A percentile compares a stretch with the other conserved stretches of the same genome.
phyloP scores from a whole-genome alignment of 1,140 invertebrate genomes.

The Brachionus rotundiformis region DNA sequence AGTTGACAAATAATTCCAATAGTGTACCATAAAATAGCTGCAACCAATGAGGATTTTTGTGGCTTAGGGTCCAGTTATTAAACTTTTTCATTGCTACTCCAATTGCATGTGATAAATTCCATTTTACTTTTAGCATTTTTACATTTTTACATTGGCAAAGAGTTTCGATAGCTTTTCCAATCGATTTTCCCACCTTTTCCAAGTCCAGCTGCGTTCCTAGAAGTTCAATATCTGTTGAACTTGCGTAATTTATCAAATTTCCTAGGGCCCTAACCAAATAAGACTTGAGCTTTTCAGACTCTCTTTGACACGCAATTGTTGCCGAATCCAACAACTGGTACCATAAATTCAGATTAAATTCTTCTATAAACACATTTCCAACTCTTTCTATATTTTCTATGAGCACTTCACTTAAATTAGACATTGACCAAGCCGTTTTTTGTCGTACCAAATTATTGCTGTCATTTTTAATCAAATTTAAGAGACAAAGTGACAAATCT shows the following conservation, averaged over 20 bases:
- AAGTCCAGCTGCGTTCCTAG: not conserved
- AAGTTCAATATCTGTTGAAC: not conserved
- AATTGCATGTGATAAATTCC: constrained; percentile 50
- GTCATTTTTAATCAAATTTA: constrained; percentile 26
- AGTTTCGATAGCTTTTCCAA: not conserved
- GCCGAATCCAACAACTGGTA: constrained; percentile 1
- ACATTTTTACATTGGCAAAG: constrained; percentile 34
- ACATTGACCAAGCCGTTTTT: constrained; percentile 50
- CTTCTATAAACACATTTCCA: constrained; percentile 28
- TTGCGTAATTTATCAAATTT: constrained; percentile 45
- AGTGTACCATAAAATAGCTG: constrained; percentile 26
- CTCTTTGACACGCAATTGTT: not conserved
- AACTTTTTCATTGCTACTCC: constrained; percentile 25
- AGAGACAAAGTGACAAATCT: constrained; percentile 26
- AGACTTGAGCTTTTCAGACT: constrained; percentile 46
- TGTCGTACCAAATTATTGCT: constrained; percentile 33
- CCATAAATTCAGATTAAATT: constrained; percentile 20
- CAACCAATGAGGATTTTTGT: constrained; percentile 33
- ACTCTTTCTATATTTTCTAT: constrained; percentile 46
- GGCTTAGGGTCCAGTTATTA: not conserved
- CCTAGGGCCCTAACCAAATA: constrained; percentile 25
- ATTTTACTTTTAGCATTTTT: constrained; percentile 50
- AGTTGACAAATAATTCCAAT: constrained; percentile 18
- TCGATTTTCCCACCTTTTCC: not conserved
- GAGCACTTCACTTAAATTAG: constrained; percentile 46